Conservation (phyloP, 2,113 vertebrate genomes). For the Trogon surrucura region DNA sequence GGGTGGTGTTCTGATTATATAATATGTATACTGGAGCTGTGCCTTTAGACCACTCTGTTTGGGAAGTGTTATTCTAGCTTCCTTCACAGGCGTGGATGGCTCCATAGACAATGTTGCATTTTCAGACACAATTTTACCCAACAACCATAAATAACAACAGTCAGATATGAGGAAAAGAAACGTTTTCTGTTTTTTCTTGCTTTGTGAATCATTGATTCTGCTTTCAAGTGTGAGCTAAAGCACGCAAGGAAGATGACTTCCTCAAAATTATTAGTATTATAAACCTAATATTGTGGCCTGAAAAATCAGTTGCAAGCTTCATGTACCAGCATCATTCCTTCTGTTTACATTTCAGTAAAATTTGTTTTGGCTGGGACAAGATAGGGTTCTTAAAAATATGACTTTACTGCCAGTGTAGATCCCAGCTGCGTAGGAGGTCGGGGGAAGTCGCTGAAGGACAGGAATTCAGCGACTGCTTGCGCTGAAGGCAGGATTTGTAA, state of each 20-base stretch:
- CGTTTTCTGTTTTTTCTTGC: neutral
- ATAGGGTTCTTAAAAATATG: neutral
- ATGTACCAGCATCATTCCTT: neutral
- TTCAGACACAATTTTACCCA: neutral
- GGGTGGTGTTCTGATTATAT: neutral
- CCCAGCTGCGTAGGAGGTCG: neutral
- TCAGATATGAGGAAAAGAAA: neutral
- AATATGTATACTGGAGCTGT: neutral
- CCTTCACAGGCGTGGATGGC: neutral
- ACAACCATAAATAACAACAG: neutral
- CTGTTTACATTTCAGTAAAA: neutral
- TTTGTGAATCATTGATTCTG: neutral
- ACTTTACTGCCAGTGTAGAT: neutral
- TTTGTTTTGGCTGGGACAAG: neutral
- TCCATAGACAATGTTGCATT: neutral
- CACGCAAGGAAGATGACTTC: neutral
- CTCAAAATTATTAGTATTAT: neutral
- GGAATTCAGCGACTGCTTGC: neutral
- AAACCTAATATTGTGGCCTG: neutral
- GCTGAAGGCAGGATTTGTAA: neutral
- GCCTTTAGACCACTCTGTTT: neutral
- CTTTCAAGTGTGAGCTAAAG: neutral
- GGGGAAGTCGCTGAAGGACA: neutral
- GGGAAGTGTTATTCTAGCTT: neutral
- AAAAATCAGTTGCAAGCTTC: neutral